A percentile compares a stretch with the other conserved stretches of the same genome.
Conservation (phyloP, 1,140 invertebrate genomes). For the Coenobita brevimanus region DNA sequence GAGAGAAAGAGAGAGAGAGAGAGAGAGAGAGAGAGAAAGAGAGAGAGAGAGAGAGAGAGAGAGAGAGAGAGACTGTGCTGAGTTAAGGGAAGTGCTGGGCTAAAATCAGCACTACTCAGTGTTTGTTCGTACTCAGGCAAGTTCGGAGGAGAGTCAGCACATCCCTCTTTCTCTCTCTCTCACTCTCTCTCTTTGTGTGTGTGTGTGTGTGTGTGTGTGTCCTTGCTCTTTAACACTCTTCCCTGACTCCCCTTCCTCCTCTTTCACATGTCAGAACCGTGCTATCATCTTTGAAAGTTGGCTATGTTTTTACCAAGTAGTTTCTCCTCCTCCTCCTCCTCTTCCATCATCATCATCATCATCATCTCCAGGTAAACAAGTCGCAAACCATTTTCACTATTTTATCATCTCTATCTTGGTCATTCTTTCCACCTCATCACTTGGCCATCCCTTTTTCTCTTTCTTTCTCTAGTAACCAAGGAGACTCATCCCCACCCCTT, state of each 20-base stretch:
- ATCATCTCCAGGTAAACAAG: neutral
- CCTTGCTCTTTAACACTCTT: no score
- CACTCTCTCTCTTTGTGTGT: neutral
- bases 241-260: neutral
- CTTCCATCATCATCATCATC: neutral
- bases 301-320: neutral
- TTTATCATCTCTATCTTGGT: no score
- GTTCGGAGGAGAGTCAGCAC: neutral
- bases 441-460: no score
- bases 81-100: neutral
- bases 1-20: neutral
- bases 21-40: neutral
- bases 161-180: constrained; percentile 8
- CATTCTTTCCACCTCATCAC: no score
- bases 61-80: neutral
- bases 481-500: no score
- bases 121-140: neutral
- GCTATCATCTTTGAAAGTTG: no score
- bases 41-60: neutral
- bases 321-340: neutral
- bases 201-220: no score
- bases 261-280: no score
- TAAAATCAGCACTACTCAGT: neutral
- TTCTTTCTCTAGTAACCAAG: no score
- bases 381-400: no score